Percentiles rank a stretch among this genome's conserved stretches.
Conservation (phyloP, 1,140 invertebrate species). For the Bombyx mori region ASM3026992v2 NC_085131.1:8388001-8388500, state of each 20-base stretch:
- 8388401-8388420: conserved; percentile 80
- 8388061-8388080: conserved; percentile 46
- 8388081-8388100: conserved; percentile 26
- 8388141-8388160: conserved; percentile 41
- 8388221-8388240: conserved; percentile 88
- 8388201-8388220: conserved; percentile 84
- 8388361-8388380: conserved; percentile 73
- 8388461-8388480: conserved; percentile 59
- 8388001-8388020: conserved; percentile 38
- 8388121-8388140: conserved; percentile 23
- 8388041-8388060: conserved; percentile 60
- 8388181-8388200: conserved; percentile 54
- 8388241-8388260: conserved; percentile 87
- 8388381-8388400: conserved; percentile 78
- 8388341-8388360: conserved; percentile 82
- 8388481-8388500: conserved; percentile 81
- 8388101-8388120: conserved; percentile 21
- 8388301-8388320: conserved; percentile 87
- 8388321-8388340: conserved; percentile 79
- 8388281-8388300: conserved; percentile 86
- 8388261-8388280: conserved; percentile 89
- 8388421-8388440: conserved; percentile 4
- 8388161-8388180: conserved; percentile 27
- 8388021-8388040: conserved; percentile 63
- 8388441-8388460: neutral